Evolutionary conservation across 2,797 vertebrate genomes (phyloP).

Genomic region (Cirrhinus mrigala): DNA sequence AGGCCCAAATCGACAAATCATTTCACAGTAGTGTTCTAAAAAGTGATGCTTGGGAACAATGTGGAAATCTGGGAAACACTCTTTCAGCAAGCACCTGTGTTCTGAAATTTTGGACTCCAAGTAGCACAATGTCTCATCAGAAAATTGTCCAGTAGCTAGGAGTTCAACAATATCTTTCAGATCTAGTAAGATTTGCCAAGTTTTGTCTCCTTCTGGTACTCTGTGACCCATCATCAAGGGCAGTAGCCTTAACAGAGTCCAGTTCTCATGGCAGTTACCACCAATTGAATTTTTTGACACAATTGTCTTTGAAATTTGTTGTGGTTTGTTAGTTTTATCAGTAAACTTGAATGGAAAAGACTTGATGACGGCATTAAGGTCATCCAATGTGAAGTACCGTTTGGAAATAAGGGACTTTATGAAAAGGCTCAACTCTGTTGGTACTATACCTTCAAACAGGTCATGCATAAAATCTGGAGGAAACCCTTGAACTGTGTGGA

Average conservation of each 20-base stretch:
- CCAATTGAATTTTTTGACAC: neutral
- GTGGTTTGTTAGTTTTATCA: neutral
- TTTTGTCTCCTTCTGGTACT: neutral
- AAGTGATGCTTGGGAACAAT: neutral
- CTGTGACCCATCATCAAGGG: neutral
- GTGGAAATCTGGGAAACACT: neutral
- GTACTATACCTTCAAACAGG: neutral
- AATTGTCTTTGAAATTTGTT: neutral
- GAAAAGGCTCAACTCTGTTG: neutral
- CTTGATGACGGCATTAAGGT: neutral
- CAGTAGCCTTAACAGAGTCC: neutral
- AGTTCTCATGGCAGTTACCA: neutral
- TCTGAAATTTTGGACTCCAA: constrained; percentile 11
- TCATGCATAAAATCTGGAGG: constrained; percentile 22
- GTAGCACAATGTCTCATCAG: neutral
- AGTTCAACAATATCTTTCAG: neutral
- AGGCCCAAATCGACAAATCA: neutral
- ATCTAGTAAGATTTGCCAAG: neutral
- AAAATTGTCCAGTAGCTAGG: constrained; percentile 9
- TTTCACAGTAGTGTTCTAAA: neutral
- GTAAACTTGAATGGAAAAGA: neutral
- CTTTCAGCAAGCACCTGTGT: neutral
- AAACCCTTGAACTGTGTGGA: constrained; percentile 1
- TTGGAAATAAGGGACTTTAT: neutral
- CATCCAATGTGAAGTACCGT: neutral